A percentile compares a stretch with the other conserved stretches of the same genome.
These are phyloP conservation scores for Cossypha polioptera DNA, from an alignment of 2,797 vertebrate species.

Conservation along the genomic window DNA sequence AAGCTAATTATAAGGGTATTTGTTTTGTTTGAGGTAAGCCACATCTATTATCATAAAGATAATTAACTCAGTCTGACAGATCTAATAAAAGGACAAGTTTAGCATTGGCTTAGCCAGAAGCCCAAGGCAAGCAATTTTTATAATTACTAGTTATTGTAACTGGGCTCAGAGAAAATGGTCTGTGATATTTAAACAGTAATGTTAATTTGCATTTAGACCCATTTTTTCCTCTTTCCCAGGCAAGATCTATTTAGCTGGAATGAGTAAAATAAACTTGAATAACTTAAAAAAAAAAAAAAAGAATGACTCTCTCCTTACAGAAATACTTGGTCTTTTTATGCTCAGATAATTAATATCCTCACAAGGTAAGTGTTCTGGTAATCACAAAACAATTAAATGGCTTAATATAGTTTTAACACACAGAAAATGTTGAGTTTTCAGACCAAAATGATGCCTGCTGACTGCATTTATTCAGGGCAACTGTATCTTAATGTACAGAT, in stretches of 20 bases:
- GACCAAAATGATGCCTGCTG: background rate
- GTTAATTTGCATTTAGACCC: constrained; percentile 83
- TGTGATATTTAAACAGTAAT: constrained; percentile 85
- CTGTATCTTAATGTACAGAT: background rate
- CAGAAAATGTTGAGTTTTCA: background rate
- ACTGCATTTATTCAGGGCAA: background rate
- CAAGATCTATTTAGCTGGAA: constrained; percentile 74
- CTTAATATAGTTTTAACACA: constrained; percentile 21
- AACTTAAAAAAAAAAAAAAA: constrained; percentile 41
- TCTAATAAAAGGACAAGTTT: constrained; percentile 86
- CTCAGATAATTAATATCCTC: constrained; percentile 57
- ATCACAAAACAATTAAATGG: constrained; percentile 63
- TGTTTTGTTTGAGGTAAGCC: constrained; percentile 87
- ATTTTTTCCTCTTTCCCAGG: constrained; percentile 48
- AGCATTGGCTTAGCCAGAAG: constrained; percentile 82
- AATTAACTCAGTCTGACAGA: constrained; percentile 87
- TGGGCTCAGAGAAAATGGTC: constrained; percentile 83
- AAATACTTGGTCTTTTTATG: constrained; percentile 48
- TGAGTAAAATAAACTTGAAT: constrained; percentile 70
- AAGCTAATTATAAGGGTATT: constrained; percentile 86
- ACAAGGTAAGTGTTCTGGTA: constrained; percentile 53
- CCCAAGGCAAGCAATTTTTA: constrained; percentile 86
- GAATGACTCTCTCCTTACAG: constrained; percentile 17
- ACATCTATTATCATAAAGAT: constrained; percentile 88
- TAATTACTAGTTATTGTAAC: constrained; percentile 89